Evolutionary conservation across 1,140 invertebrate genomes (phyloP).

Genomic region (Macrocentrus cingulum): DNA sequence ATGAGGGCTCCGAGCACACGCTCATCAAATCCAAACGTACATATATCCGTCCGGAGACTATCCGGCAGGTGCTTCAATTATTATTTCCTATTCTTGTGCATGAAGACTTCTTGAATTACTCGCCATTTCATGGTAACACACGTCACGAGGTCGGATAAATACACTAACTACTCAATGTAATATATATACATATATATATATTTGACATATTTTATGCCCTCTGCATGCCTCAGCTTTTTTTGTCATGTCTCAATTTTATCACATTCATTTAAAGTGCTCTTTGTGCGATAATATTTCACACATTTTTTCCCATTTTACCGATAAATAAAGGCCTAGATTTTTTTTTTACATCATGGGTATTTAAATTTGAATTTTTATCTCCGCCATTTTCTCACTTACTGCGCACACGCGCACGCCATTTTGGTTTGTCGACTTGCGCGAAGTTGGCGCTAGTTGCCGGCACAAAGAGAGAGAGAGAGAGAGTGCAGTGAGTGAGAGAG

Average conservation of each 20-base stretch:
- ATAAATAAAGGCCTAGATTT: no score
- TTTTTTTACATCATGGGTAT: no score
- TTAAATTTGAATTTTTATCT: not conserved
- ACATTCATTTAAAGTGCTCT: no score
- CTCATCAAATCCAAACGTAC: constrained; percentile 27
- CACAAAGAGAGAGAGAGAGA: no score
- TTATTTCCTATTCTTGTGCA: constrained; percentile 9
- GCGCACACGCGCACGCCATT: not conserved
- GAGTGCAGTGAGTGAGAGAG: no score
- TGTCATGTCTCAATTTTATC: no score
- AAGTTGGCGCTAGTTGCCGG: not conserved
- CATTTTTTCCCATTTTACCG: no score
- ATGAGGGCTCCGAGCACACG: constrained; percentile 34
- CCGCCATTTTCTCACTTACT: not conserved
- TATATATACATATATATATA: not conserved
- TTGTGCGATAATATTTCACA: no score
- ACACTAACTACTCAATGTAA: not conserved
- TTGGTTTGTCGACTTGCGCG: not conserved
- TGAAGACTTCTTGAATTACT: constrained; percentile 3
- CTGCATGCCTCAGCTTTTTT: no score
- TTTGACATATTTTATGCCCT: no score
- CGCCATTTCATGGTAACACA: not conserved
- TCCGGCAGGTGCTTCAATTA: constrained; percentile 44
- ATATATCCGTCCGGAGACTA: constrained; percentile 38
- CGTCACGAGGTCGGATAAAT: not conserved